These are phyloP conservation scores for Xenopus petersii DNA, from an alignment of 2,797 vertebrate species.

Conservation along the genomic window DNA sequence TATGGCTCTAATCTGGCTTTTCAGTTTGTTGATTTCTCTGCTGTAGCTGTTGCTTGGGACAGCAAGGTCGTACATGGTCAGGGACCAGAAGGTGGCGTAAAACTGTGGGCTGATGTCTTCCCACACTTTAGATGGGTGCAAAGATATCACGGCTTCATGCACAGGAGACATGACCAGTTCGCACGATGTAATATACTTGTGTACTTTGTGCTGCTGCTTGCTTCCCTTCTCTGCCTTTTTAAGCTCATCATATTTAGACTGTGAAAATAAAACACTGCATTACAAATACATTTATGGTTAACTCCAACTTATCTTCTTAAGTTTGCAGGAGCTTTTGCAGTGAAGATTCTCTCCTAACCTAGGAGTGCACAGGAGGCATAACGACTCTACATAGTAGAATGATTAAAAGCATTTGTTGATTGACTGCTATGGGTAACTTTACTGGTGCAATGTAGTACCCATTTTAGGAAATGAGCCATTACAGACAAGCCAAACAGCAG, in stretches of 20 bases:
- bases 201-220: slow-evolving; percentile 95
- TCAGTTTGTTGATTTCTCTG: slow-evolving; percentile 95
- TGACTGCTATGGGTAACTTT: no score
- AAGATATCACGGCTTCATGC: slow-evolving; percentile 93
- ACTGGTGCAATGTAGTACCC: no score
- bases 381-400: no score
- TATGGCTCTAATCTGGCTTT: slow-evolving; percentile 90
- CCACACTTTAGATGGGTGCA: slow-evolving; percentile 93
- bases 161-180: slow-evolving; percentile 94
- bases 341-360: no score
- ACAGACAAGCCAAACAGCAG: no score
- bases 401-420: no score
- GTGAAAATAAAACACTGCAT: neutral
- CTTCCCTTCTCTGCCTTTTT: slow-evolving; percentile 94
- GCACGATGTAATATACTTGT: slow-evolving; percentile 93
- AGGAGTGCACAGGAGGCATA: no score
- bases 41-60: slow-evolving; percentile 90
- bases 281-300: no score
- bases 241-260: slow-evolving; percentile 98
- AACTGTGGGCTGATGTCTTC: slow-evolving; percentile 97
- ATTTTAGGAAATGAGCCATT: no score
- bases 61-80: slow-evolving; percentile 97
- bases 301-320: no score
- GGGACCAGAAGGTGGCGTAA: slow-evolving; percentile 92
- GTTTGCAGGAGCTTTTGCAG: no score